Evolutionary conservation across 2,113 vertebrate genomes (phyloP), one percentile per base, ranked within the genome.

Genomic region (Engraulis encrasicolus): DNA sequence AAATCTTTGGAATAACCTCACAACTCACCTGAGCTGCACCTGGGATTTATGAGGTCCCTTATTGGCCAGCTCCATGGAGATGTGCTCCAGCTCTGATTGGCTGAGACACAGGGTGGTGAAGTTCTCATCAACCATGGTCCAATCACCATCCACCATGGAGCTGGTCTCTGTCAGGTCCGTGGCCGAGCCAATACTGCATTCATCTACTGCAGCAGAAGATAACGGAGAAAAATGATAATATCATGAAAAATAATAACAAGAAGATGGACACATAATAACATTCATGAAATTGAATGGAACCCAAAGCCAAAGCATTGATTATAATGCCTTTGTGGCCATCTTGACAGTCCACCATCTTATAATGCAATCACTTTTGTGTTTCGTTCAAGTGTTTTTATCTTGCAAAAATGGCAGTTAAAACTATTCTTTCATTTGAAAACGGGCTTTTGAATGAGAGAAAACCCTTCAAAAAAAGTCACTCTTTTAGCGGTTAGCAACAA

Each of bases 81-180:
- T 97, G 93, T 98, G 98, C 90, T 99, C 98, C 83, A 99, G 91
- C 90, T 99, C 97, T 5, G 97, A 97, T 87, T 98, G 98, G 23
- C 96, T 99, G 89, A 99, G 92, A 89, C 96, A 96, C 83, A 97
- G 91, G 1, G 96, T 96, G 79, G 97, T 98, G 81, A 97, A 96
- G 90, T 97, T 98, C 93, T 99, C 98, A 81, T 99, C 98, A 5
- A 99, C 97, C 96, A 99, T 94, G 0, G 95, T 99, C 98, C 98
- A 99, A 83, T 99, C 98, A 1, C 98, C 98, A 31, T 99, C 98
- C 90, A 98, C 96, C 96, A 99, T 90, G 6, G 98, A 99, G 92
- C 98, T 99, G 84, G 96, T 99, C 94, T 99, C 98, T 0, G 98
- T 99, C 88, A 99, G 89, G 91, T 99, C 98, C 0, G 98, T 99